Conservation (phyloP, 2,113 vertebrate genomes). For the Microcebus ravelobensis region DNA sequence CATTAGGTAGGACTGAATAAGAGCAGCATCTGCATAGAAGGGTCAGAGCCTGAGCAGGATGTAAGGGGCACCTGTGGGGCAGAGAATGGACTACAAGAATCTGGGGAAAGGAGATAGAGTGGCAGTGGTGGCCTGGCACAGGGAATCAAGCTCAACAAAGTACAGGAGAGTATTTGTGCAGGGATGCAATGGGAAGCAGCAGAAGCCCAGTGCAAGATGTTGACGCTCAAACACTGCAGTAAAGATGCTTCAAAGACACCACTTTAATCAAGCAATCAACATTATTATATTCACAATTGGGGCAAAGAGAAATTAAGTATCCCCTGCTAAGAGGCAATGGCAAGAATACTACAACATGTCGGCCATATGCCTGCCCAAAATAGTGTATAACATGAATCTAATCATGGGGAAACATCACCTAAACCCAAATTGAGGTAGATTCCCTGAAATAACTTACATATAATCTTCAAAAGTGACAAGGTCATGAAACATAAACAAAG, state of each 20-base stretch:
- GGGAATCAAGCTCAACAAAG: not conserved
- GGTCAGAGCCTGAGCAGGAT: accelerated
- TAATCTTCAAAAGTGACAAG: not conserved
- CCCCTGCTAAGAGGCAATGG: not conserved
- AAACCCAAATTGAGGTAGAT: not conserved
- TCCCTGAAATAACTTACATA: not conserved
- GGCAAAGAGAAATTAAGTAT: not conserved
- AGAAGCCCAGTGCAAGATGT: not conserved
- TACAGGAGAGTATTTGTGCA: not conserved
- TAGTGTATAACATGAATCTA: not conserved
- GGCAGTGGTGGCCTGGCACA: accelerated
- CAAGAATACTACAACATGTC: not conserved
- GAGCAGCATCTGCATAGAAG: not conserved
- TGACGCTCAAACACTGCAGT: not conserved
- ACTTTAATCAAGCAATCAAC: not conserved
- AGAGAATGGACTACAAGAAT: not conserved
- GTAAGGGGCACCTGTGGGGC: accelerated
- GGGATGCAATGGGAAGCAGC: accelerated
- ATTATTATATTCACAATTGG: not conserved
- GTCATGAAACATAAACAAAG: not conserved
- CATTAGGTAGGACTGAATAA: not conserved
- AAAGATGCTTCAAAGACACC: not conserved
- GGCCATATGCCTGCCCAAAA: not conserved
- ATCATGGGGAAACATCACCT: not conserved
- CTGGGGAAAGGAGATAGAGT: too few relatives aligned